Conservation (phyloP, 2,888 invertebrate genomes). For the Phorcus lineatus region DNA sequence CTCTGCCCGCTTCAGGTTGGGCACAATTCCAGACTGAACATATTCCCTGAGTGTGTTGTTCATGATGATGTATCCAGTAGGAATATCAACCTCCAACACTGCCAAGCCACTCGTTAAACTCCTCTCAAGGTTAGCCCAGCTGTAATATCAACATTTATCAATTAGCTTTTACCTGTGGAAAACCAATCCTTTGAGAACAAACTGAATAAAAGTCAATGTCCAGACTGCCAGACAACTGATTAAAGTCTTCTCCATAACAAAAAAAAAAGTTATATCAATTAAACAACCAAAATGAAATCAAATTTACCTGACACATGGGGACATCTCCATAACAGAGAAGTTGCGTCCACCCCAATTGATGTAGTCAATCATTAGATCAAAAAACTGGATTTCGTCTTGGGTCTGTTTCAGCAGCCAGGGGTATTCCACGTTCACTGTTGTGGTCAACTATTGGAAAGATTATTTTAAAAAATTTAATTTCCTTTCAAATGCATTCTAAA, state of each 20-base stretch:
- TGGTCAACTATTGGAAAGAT: slow-evolving; percentile 80
- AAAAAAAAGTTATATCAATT: too few relatives aligned
- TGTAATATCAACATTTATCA: slow-evolving; percentile 31
- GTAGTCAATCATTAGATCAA: slow-evolving; percentile 83
- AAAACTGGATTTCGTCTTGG: slow-evolving; percentile 74
- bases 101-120: slow-evolving; percentile 68
- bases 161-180: not conserved
- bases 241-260: too few relatives aligned
- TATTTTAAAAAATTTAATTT: not conserved
- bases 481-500: not conserved
- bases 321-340: slow-evolving; percentile 88
- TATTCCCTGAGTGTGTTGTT: slow-evolving; percentile 90
- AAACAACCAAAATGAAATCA: not conserved
- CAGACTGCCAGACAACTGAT: too few relatives aligned
- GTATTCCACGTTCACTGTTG: slow-evolving; percentile 72
- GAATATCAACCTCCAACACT: slow-evolving; percentile 72
- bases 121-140: slow-evolving; percentile 72
- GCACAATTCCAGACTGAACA: slow-evolving; percentile 86
- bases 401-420: slow-evolving; percentile 46
- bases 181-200: too few relatives aligned
- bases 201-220: too few relatives aligned
- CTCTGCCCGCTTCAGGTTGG: slow-evolving; percentile 89
- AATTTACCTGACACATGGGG: slow-evolving; percentile 89
- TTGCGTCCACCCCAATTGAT: slow-evolving; percentile 83
- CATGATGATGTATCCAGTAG: slow-evolving; percentile 72